Conservation (phyloP, 2,888 invertebrate genomes). For the Limnephilus marmoratus region DNA sequence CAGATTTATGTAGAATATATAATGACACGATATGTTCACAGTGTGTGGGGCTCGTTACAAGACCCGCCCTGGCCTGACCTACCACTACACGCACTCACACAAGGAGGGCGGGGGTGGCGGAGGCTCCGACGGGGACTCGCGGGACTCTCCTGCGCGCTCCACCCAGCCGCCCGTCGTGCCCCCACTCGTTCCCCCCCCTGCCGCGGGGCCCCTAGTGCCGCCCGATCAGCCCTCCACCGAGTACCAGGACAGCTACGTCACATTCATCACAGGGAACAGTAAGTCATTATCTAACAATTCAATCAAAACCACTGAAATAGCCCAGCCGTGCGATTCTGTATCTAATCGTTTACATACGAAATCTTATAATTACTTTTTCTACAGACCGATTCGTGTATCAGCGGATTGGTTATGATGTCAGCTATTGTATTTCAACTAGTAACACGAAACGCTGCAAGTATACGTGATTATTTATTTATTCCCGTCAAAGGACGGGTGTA, state of each 20-base stretch:
- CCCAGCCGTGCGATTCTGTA: too few relatives aligned
- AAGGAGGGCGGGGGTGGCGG: slow-evolving; percentile 75
- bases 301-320: neutral
- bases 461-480: too few relatives aligned
- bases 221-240: slow-evolving; percentile 74
- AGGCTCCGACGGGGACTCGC: slow-evolving; percentile 74
- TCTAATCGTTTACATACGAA: too few relatives aligned
- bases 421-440: too few relatives aligned
- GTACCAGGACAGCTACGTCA: slow-evolving; percentile 83
- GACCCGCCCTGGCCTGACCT: slow-evolving; percentile 97
- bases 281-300: slow-evolving; percentile 57
- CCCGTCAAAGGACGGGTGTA: too few relatives aligned
- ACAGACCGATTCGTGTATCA: too few relatives aligned
- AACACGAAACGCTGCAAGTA: too few relatives aligned
- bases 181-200: slow-evolving; percentile 70
- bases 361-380: too few relatives aligned
- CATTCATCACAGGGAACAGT: slow-evolving; percentile 73
- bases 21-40: slow-evolving; percentile 72
- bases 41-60: slow-evolving; percentile 95
- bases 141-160: slow-evolving; percentile 72
- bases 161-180: slow-evolving; percentile 72
- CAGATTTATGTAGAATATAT: too few relatives aligned
- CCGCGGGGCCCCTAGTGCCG: slow-evolving; percentile 66
- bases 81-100: slow-evolving; percentile 96
- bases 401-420: too few relatives aligned